A percentile compares a stretch with the other conserved stretches of the same genome.
Evolutionary conservation across 2,113 vertebrate species (phyloP).

Genomic region (Microcebus jonahi): DNA sequence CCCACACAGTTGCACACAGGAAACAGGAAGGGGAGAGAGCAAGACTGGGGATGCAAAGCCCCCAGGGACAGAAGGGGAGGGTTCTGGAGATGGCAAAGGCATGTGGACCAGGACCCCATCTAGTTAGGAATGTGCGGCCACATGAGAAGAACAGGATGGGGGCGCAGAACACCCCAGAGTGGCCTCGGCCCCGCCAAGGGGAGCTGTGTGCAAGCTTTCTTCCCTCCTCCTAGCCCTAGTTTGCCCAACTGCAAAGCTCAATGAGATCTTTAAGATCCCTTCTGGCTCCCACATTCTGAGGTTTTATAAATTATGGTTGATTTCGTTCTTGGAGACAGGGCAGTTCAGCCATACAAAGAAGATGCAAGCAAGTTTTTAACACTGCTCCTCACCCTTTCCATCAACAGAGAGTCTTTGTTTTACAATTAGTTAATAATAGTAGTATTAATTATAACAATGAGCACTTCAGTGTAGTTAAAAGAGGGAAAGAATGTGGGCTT

Average conservation of each 20-base stretch:
- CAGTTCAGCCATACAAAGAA: not conserved
- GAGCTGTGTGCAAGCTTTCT: not conserved
- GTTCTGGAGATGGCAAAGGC: not conserved
- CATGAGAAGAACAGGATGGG: accelerated
- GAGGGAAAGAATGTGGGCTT: not conserved
- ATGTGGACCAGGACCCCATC: not conserved
- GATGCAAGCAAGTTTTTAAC: not conserved
- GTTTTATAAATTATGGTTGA: not conserved
- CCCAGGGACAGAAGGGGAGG: not conserved
- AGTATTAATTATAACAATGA: not conserved
- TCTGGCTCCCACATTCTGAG: not conserved
- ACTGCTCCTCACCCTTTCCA: not conserved
- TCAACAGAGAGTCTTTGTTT: not conserved
- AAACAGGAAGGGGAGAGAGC: not conserved
- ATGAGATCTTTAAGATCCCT: not conserved
- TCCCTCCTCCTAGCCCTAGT: not conserved
- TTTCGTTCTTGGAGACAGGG: not conserved
- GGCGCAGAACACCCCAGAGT: accelerated
- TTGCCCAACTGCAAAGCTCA: not conserved
- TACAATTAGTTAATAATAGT: not conserved
- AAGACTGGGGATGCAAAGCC: accelerated
- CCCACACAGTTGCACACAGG: not conserved
- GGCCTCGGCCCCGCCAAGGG: not conserved
- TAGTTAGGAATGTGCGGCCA: accelerated
- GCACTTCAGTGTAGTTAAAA: not conserved